phyloP scores from a whole-genome alignment of 2,113 vertebrate species.

The Clupea harengus region DNA sequence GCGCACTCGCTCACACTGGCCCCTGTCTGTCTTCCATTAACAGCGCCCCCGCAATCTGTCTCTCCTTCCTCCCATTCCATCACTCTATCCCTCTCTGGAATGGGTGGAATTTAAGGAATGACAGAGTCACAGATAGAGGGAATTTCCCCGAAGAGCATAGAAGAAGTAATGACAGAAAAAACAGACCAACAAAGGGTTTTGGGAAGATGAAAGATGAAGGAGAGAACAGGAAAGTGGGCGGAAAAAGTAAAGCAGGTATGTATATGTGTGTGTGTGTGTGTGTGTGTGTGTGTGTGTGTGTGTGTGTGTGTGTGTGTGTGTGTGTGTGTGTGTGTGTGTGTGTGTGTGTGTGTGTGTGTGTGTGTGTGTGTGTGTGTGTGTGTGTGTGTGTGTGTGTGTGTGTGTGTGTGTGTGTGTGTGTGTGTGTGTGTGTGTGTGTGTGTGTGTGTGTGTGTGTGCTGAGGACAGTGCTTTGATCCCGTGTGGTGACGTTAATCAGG shows the following conservation, averaged over 20 bases:
- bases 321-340: neutral
- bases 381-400: neutral
- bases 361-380: neutral
- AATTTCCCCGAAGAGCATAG: slow-evolving; percentile 59
- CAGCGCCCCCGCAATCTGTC: slow-evolving; percentile 27
- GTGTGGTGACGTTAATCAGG: neutral
- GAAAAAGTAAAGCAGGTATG: slow-evolving; percentile 8
- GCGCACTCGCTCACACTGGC: slow-evolving; percentile 1
- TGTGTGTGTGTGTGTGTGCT: neutral
- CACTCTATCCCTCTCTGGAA: slow-evolving; percentile 56
- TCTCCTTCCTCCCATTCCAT: slow-evolving; percentile 49
- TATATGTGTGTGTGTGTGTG: neutral
- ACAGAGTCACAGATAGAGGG: slow-evolving; percentile 66
- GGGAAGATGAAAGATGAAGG: neutral
- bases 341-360: neutral
- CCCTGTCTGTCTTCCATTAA: slow-evolving; percentile 41
- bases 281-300: neutral
- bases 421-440: neutral
- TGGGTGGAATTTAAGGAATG: slow-evolving; percentile 65
- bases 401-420: neutral
- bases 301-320: neutral
- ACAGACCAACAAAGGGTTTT: slow-evolving; percentile 30
- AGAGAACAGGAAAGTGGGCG: neutral
- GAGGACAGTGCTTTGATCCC: neutral
- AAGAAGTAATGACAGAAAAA: slow-evolving; percentile 50